A percentile compares a stretch with the other conserved stretches of the same genome.
Evolutionary conservation across 2,888 invertebrate species (phyloP).

Genomic region (Stictocephala bisonia): DNA sequence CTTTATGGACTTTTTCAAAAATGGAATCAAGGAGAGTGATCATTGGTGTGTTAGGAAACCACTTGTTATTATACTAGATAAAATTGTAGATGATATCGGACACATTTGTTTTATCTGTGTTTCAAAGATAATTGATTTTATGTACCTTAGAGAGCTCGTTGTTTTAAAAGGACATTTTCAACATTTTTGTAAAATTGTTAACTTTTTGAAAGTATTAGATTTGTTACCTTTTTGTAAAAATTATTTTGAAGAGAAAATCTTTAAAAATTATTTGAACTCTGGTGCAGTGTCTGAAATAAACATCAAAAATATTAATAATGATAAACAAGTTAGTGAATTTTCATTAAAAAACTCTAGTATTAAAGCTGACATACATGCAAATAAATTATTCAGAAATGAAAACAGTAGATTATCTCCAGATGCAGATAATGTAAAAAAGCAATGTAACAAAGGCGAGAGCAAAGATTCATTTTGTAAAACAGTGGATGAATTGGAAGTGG

Average conservation of each 20-base stretch:
- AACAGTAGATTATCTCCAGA: too few species aligned
- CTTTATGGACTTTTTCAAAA: background rate
- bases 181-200: background rate
- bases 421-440: too few species aligned
- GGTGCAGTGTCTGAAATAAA: too few species aligned
- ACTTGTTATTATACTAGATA: background rate
- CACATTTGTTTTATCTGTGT: conserved; percentile 11
- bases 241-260: background rate
- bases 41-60: conserved; percentile 12
- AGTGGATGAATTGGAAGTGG: too few species aligned
- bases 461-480: too few species aligned
- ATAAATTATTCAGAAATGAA: too few species aligned
- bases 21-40: background rate
- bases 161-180: conserved; percentile 11
- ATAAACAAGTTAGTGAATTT: too few species aligned
- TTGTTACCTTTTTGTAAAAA: background rate
- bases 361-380: too few species aligned
- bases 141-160: conserved; percentile 22
- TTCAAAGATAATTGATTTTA: conserved; percentile 20
- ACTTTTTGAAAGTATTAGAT: conserved; percentile 1
- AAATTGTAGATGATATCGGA: background rate
- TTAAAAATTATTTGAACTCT: background rate
- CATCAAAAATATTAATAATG: too few species aligned
- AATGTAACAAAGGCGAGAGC: too few species aligned
- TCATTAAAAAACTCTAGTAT: too few species aligned